Base-by-base conservation (phyloP, 2,113 vertebrate genomes). In the Promerops cafer region DNA sequence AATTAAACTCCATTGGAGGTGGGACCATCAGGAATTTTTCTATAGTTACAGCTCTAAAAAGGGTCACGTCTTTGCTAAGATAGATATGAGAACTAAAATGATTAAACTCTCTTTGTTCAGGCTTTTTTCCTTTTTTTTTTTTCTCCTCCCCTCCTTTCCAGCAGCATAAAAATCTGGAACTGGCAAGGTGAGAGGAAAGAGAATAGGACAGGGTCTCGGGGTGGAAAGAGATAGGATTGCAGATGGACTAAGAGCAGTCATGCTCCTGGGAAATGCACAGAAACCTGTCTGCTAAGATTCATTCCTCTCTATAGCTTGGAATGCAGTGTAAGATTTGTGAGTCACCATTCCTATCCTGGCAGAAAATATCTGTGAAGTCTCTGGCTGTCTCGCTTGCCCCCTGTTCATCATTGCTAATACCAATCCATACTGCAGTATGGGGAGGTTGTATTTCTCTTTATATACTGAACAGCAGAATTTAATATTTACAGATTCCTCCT, bases 361-460 rank as follows among this genome's bases (percentile, higher is more conserved):
- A 91, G 96, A 95, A 96, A 91, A 79, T 93, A 95, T 68, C 92
- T 97, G 93, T 91, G 92, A 94, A 95, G 83, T 95, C 93, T 97
- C 95, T 94, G 77, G 30, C 93, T 97, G 93, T 93, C 90, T 85
- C 75, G 56, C 65, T 87, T 95, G 53, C 56, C 84, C 81, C 61
- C 81, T 82, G 52, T 89, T 91, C 70, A 87, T 95, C 93, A 89
- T 47, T 66, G 53, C 90, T 89, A 81, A 89, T 81, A 82, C 74
- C 65, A 77, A 60, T 64, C 76, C 84, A 52, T 89, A 52, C 74
- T 79, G 69, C 69, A 71, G 11, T 27, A 59, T 88, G 60, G 74
- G 64, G 70, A 94, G 61, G 49, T 28, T 94, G 69, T 78, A 77
- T 94, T 87, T 95, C 87, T 91, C 77, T 92, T 83, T 50, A 39